phyloP scores from a whole-genome alignment of 2,888 invertebrate genomes.

The Bombylius major region DNA sequence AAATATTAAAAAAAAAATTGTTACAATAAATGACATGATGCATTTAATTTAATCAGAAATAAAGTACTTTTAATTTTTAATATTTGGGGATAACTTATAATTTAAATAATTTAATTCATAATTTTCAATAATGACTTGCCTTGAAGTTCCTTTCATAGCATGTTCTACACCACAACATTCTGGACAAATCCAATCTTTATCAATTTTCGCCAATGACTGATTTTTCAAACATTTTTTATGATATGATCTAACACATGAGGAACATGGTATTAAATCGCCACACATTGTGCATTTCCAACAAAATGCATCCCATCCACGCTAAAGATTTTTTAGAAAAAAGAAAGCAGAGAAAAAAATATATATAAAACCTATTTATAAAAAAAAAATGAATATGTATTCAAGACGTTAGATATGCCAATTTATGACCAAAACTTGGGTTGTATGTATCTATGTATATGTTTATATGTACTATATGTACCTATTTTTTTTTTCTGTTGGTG shows the following conservation, averaged over 20 bases:
- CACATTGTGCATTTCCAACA: conserved; percentile 88
- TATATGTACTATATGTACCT: too few species aligned
- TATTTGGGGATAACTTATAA: not conserved
- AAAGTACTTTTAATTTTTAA: too few species aligned
- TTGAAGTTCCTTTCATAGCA: conserved; percentile 24
- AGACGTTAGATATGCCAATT: too few species aligned
- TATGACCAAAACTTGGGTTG: too few species aligned
- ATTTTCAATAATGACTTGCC: conserved; percentile 16
- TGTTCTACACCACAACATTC: conserved; percentile 63
- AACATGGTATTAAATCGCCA: conserved; percentile 49
- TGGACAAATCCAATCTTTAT: conserved; percentile 67
- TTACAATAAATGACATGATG: too few species aligned
- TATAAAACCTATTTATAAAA: not conserved
- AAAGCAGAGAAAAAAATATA: conserved; percentile 9
- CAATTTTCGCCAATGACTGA: conserved; percentile 36
- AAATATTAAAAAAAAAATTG: too few species aligned
- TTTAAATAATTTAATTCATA: too few species aligned
- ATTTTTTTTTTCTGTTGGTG: too few species aligned
- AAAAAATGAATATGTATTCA: not conserved
- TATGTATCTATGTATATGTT: too few species aligned
- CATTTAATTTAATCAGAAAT: too few species aligned
- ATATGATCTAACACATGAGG: conserved; percentile 73
- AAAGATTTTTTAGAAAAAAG: not conserved
- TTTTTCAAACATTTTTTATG: conserved; percentile 64
- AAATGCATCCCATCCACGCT: conserved; percentile 55